These are phyloP conservation scores for Capitulum mitella DNA, from an alignment of 2,888 invertebrate species.

Conservation along the genomic window DNA sequence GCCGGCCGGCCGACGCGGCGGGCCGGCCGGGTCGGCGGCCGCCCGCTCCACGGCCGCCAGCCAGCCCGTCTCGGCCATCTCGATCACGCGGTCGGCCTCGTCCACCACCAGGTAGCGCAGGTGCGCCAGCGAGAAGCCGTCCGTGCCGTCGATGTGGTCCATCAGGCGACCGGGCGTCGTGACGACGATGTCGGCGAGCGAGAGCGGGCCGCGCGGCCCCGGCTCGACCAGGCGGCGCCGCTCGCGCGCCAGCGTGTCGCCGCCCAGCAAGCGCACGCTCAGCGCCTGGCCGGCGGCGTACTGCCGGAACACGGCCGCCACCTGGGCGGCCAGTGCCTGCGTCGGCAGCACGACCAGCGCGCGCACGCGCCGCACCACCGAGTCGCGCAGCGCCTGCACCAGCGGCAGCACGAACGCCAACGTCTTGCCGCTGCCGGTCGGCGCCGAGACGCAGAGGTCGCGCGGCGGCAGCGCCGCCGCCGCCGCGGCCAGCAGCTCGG, in stretches of 20 bases:
- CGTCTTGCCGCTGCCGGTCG: conserved; percentile 97
- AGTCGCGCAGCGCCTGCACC: conserved; percentile 55
- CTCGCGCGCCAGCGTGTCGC: conserved; percentile 18
- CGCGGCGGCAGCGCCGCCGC: conserved; percentile 60
- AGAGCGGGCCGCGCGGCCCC: conserved; percentile 25
- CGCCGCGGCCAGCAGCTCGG: conserved; percentile 56
- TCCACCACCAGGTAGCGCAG: conserved; percentile 77
- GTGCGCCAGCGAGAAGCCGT: conserved; percentile 63
- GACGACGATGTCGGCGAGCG: conserved; percentile 66
- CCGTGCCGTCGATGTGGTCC: conserved; percentile 78
- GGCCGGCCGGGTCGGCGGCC: conserved; percentile 25
- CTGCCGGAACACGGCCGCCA: conserved; percentile 63
- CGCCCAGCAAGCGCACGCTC: conserved; percentile 39
- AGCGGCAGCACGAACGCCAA: conserved; percentile 88
- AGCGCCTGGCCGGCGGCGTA: conserved; percentile 57
- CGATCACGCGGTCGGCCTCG: conserved; percentile 85
- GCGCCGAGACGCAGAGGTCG: conserved; percentile 93
- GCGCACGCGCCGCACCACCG: conserved; percentile 59
- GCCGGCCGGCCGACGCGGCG: neutral
- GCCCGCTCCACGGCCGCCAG: conserved; percentile 63
- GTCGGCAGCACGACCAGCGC: conserved; percentile 90
- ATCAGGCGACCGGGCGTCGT: conserved; percentile 89
- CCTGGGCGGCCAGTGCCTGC: conserved; percentile 82
- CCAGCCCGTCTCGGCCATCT: conserved; percentile 78
- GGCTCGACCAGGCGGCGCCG: neutral